These are phyloP conservation scores for Drosophila kurseongensis DNA, from an alignment of 1,140 invertebrate genomes.

Conservation along the genomic window DNA sequence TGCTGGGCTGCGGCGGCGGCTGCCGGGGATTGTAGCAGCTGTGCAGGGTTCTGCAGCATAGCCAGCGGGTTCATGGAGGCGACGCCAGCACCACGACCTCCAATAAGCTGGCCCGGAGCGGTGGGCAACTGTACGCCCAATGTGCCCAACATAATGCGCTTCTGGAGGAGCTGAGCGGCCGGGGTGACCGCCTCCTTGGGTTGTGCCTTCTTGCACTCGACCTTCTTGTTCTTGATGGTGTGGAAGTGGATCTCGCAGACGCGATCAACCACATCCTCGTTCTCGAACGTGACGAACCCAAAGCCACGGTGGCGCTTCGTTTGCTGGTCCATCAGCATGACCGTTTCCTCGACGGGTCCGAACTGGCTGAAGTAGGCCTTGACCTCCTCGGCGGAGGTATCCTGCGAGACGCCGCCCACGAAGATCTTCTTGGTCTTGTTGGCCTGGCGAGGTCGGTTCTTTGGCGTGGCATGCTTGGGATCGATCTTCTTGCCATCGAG, in stretches of 20 bases:
- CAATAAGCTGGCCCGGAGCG: conserved; percentile 82
- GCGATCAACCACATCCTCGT: conserved; percentile 95
- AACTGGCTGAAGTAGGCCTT: conserved; percentile 96
- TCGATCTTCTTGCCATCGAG: conserved; percentile 98
- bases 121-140: conserved; percentile 88
- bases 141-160: conserved; percentile 89
- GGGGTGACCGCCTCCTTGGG: conserved; percentile 95
- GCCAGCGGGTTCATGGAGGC: conserved; percentile 87
- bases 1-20: conserved; percentile 85
- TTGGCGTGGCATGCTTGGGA: conserved; percentile 96
- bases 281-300: conserved; percentile 96
- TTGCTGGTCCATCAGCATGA: conserved; percentile 97
- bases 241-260: conserved; percentile 97
- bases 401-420: conserved; percentile 95
- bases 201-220: conserved; percentile 96
- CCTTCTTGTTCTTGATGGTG: conserved; percentile 97
- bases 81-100: conserved; percentile 86
- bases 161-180: conserved; percentile 89
- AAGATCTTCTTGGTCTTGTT: conserved; percentile 97
- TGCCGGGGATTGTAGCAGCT: conserved; percentile 86
- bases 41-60: conserved; percentile 86
- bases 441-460: conserved; percentile 93
- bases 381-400: conserved; percentile 95
- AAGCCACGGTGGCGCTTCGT: conserved; percentile 96
- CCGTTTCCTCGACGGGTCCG: conserved; percentile 95